Evolutionary conservation across 1,140 invertebrate species (phyloP).

Genomic region (Campodea augens): DNA sequence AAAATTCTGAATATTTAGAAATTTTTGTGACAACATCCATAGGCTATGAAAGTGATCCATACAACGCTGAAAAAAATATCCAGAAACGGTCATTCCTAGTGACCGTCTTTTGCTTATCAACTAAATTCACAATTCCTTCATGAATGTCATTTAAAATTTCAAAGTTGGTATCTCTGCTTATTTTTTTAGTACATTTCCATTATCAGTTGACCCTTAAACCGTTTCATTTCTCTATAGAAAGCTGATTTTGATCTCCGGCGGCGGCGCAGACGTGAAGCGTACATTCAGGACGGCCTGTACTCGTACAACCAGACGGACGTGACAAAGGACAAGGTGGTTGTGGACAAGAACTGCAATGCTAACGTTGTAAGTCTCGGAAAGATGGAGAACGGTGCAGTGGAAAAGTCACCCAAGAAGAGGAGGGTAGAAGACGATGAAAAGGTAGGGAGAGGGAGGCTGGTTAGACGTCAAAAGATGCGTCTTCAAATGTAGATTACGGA

Average conservation of each 20-base stretch:
- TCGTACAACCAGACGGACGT: slow-evolving; percentile 12
- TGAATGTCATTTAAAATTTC: no score
- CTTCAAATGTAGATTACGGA: slow-evolving; percentile 22
- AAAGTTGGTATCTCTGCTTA: no score
- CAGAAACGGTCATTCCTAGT: no score
- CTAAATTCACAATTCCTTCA: no score
- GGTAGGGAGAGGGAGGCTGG: slow-evolving; percentile 10
- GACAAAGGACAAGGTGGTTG: slow-evolving; percentile 21
- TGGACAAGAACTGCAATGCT: slow-evolving; percentile 54
- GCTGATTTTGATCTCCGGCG: slow-evolving; percentile 17
- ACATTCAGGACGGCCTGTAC: slow-evolving; percentile 17
- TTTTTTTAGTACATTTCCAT: no score
- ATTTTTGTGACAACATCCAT: no score
- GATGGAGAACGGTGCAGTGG: slow-evolving; percentile 16
- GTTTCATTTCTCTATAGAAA: no score
- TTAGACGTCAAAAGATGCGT: slow-evolving; percentile 17
- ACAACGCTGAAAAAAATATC: no score
- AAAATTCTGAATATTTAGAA: no score
- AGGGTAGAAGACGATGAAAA: slow-evolving; percentile 12
- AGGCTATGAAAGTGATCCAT: slow-evolving; percentile 23
- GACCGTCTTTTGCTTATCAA: no score
- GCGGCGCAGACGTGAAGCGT: slow-evolving; percentile 18
- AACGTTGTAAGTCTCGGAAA: slow-evolving; percentile 24
- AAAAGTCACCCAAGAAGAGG: slow-evolving; percentile 29
- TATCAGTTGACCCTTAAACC: no score